Conservation (phyloP, 2,113 vertebrate species). For the Cynopterus brachyotis region DNA sequence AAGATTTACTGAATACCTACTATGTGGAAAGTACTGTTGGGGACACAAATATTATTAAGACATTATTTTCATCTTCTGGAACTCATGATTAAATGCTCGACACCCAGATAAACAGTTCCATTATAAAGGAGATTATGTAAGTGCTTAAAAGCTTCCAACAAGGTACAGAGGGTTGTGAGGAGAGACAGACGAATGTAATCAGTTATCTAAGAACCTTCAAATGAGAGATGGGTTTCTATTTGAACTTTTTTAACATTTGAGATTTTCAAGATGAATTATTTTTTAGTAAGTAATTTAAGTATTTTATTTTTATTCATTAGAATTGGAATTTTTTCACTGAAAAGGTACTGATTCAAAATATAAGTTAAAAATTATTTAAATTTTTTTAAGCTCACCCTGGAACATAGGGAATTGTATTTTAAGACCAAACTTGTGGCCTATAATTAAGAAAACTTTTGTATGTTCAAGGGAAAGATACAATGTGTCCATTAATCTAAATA, state of each 20-base stretch:
- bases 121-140: slow-evolving; percentile 52
- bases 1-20: slow-evolving; percentile 45
- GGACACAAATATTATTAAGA: not conserved
- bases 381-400: slow-evolving; percentile 14
- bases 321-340: not conserved
- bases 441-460: not conserved
- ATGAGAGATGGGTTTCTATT: not conserved
- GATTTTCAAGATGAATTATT: slow-evolving; percentile 2
- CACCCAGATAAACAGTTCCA: slow-evolving; percentile 31
- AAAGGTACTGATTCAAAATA: not conserved
- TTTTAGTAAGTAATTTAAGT: slow-evolving; percentile 13
- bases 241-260: not conserved
- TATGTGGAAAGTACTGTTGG: not conserved
- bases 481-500: slow-evolving; percentile 3
- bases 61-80: slow-evolving; percentile 14
- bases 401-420: slow-evolving; percentile 18
- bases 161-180: not conserved
- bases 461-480: not conserved
- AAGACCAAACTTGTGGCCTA: not conserved
- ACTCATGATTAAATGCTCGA: slow-evolving; percentile 32
- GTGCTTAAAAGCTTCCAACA: slow-evolving; percentile 24
- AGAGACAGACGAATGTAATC: not conserved
- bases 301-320: slow-evolving; percentile 45
- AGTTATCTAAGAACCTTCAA: not conserved
- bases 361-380: slow-evolving; percentile 29